Percentiles rank a stretch among this genome's conserved stretches.
Evolutionary conservation across 2,888 invertebrate genomes (phyloP).

Genomic region (Psylliodes chrysocephalus): DNA sequence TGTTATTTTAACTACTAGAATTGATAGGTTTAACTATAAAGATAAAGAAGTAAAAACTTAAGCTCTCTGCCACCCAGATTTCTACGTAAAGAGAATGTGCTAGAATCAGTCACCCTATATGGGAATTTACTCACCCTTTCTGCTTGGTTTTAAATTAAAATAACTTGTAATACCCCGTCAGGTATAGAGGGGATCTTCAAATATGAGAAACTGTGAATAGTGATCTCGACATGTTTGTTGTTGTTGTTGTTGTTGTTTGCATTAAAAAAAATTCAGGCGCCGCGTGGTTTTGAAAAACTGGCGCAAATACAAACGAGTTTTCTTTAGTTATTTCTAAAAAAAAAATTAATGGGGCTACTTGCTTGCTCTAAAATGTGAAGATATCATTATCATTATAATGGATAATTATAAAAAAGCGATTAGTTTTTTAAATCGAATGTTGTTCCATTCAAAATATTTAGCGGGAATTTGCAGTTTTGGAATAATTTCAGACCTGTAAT

Average conservation of each 20-base stretch:
- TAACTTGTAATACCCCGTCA: not conserved
- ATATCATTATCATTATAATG: no score
- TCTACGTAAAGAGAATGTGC: not conserved
- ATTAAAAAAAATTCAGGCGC: no score
- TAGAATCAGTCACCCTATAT: conserved; percentile 1
- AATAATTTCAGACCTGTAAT: no score
- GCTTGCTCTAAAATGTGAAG: no score
- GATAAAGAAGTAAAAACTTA: not conserved
- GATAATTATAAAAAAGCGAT: no score
- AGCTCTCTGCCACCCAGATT: conserved; percentile 2
- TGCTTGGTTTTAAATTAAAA: conserved; percentile 6
- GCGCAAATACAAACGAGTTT: no score
- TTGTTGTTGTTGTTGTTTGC: conserved; percentile 10
- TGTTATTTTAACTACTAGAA: not conserved
- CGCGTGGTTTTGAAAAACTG: no score
- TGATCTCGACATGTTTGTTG: not conserved
- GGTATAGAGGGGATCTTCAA: not conserved
- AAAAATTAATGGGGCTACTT: no score
- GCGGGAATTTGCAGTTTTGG: no score
- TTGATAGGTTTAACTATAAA: not conserved
- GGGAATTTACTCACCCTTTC: conserved; percentile 11
- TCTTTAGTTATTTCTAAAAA: no score
- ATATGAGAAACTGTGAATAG: not conserved
- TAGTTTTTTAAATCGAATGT: no score
- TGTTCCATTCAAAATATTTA: no score